A percentile compares a stretch with the other conserved stretches of the same genome.
phyloP scores from a whole-genome alignment of 2,797 vertebrate species.

The Mus caroli region DNA sequence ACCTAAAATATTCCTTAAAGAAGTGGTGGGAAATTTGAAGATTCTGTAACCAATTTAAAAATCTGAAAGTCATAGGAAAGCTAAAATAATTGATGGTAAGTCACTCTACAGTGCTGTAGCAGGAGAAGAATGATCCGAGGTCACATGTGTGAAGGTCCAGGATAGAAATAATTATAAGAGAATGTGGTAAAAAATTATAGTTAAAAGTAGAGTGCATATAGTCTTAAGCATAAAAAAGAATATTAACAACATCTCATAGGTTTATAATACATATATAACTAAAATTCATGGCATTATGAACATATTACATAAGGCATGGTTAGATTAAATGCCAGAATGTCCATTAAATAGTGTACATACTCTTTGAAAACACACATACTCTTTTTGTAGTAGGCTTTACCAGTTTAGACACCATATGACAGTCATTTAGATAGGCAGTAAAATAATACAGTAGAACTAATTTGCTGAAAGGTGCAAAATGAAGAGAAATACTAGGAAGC shows the following conservation, averaged over 20 bases:
- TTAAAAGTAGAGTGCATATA: neutral
- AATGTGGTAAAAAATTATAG: neutral
- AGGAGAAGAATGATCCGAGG: neutral
- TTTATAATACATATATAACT: neutral
- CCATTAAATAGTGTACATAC: neutral
- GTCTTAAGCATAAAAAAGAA: neutral
- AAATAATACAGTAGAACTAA: neutral
- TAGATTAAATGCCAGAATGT: neutral
- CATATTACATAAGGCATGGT: neutral
- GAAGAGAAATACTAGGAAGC: neutral
- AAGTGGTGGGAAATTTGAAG: neutral
- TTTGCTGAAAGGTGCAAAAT: conserved; percentile 4
- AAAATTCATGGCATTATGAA: conserved; percentile 5
- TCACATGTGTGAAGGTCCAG: neutral
- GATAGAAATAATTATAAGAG: neutral
- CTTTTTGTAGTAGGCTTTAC: neutral
- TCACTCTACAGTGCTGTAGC: neutral
- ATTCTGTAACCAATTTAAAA: neutral
- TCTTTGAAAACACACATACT: neutral
- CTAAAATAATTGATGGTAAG: neutral
- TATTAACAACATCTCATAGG: neutral
- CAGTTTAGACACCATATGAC: neutral
- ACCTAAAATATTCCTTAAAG: neutral
- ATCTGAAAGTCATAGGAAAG: neutral
- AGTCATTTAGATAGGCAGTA: neutral